A percentile compares a stretch with the other conserved stretches of the same genome.
Evolutionary conservation across 1,140 invertebrate species (phyloP).

Genomic region (Euschistus heros): DNA sequence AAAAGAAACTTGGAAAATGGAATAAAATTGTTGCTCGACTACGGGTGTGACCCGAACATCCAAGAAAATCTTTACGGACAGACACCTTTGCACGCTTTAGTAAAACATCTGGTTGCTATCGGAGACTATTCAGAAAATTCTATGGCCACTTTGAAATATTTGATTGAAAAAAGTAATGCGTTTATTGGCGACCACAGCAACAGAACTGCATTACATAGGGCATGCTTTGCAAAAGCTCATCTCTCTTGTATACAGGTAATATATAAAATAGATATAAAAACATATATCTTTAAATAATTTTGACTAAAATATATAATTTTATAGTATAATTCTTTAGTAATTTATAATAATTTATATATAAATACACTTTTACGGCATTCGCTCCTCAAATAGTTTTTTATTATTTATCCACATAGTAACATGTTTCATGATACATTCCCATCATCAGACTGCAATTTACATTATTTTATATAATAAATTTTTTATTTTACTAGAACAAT

Average conservation of each 20-base stretch:
- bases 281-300: too few relatives aligned
- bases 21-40: conserved; percentile 34
- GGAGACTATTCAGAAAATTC: conserved; percentile 32
- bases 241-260: conserved; percentile 13
- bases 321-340: too few relatives aligned
- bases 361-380: too few relatives aligned
- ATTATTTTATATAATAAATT: too few relatives aligned
- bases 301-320: too few relatives aligned
- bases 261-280: too few relatives aligned
- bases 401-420: too few relatives aligned
- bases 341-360: too few relatives aligned
- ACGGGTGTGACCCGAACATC: conserved; percentile 35
- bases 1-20: conserved; percentile 33
- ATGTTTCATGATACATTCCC: too few relatives aligned
- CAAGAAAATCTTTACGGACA: conserved; percentile 38
- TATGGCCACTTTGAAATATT: conserved; percentile 32
- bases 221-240: conserved; percentile 34
- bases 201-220: conserved; percentile 35
- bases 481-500: too few relatives aligned
- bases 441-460: too few relatives aligned
- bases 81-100: conserved; percentile 36
- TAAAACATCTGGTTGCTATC: conserved; percentile 33
- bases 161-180: conserved; percentile 35
- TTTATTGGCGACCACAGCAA: conserved; percentile 36
- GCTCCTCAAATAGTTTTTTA: too few relatives aligned